Evolutionary conservation across 1,140 invertebrate genomes (phyloP).

Genomic region (Drosophila carrolli): DNA sequence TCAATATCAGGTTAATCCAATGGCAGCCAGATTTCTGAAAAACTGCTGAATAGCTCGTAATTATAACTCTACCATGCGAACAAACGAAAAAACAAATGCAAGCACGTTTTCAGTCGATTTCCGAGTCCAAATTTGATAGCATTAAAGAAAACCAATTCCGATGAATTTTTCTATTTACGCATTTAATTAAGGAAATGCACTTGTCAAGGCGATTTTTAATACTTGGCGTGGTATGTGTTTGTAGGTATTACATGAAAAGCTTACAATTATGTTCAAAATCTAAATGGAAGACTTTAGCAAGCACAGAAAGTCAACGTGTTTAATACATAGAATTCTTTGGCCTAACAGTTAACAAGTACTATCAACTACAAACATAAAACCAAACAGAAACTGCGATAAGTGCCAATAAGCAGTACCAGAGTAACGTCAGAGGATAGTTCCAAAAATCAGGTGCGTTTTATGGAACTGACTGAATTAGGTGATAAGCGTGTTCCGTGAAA

Average conservation of each 20-base stretch:
- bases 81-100: conserved; percentile 39
- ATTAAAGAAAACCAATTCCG: conserved; percentile 42
- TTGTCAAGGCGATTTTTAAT: conserved; percentile 18
- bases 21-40: conserved; percentile 22
- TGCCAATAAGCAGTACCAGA: not conserved
- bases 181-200: conserved; percentile 26
- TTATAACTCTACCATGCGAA: conserved; percentile 34
- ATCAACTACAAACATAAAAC: conserved; percentile 15
- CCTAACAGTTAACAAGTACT: conserved; percentile 16
- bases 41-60: conserved; percentile 27
- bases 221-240: conserved; percentile 27
- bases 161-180: conserved; percentile 39
- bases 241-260: conserved; percentile 29
- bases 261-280: conserved; percentile 13
- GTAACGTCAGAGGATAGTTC: not conserved
- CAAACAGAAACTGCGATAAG: conserved; percentile 6
- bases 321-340: conserved; percentile 7
- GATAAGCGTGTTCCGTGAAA: not conserved
- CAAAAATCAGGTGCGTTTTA: not conserved
- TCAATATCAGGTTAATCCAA: conserved; percentile 37
- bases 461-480: not conserved
- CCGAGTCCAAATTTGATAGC: conserved; percentile 22
- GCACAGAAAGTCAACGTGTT: conserved; percentile 12
- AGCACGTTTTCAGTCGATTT: conserved; percentile 40
- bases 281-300: conserved; percentile 28